Percentiles rank a stretch among this genome's conserved stretches.
phyloP scores from a whole-genome alignment of 2,113 vertebrate genomes.

The Sinocyclocheilus anophthalmus region DNA sequence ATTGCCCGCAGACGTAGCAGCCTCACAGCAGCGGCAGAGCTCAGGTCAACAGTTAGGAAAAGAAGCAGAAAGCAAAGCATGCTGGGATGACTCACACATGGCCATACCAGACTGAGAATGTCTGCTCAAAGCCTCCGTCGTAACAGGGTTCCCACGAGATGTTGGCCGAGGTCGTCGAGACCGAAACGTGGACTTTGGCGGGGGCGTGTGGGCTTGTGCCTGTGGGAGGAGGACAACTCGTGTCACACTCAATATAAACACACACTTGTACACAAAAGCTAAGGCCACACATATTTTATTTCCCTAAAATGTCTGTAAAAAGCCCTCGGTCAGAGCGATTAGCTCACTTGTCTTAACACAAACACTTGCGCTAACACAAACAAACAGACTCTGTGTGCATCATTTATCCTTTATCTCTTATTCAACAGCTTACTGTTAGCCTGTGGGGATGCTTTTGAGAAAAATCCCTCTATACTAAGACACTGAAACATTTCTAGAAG shows the following conservation, averaged over 20 bases:
- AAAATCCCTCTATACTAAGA: slow-evolving; percentile 2
- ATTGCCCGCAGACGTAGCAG: slow-evolving; percentile 41
- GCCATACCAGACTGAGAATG: slow-evolving; percentile 99
- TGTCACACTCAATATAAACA: slow-evolving; percentile 28
- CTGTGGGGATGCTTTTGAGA: not conserved
- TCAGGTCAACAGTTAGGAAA: slow-evolving; percentile 63
- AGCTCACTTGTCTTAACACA: slow-evolving; percentile 24
- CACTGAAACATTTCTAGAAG: not conserved
- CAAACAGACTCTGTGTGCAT: slow-evolving; percentile 3
- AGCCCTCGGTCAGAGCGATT: slow-evolving; percentile 13
- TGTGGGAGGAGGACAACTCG: slow-evolving; percentile 59
- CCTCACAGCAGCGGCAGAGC: slow-evolving; percentile 44
- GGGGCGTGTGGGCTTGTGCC: slow-evolving; percentile 98
- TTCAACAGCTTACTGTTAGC: not conserved
- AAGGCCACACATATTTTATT: slow-evolving; percentile 6
- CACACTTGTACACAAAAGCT: not conserved
- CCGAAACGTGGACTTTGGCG: slow-evolving; percentile 82
- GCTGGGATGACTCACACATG: slow-evolving; percentile 99
- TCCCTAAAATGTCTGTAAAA: not conserved
- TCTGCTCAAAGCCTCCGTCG: slow-evolving; percentile 97
- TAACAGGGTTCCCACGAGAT: slow-evolving; percentile 95
- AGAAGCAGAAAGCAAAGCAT: slow-evolving; percentile 98
- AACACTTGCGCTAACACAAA: slow-evolving; percentile 9
- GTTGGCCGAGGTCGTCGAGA: slow-evolving; percentile 93
- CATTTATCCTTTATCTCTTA: slow-evolving; percentile 24